Evolutionary conservation across 2,113 vertebrate species (phyloP), one percentile per base, ranked within the genome.

Genomic region (Ceuthmochares aereus): DNA sequence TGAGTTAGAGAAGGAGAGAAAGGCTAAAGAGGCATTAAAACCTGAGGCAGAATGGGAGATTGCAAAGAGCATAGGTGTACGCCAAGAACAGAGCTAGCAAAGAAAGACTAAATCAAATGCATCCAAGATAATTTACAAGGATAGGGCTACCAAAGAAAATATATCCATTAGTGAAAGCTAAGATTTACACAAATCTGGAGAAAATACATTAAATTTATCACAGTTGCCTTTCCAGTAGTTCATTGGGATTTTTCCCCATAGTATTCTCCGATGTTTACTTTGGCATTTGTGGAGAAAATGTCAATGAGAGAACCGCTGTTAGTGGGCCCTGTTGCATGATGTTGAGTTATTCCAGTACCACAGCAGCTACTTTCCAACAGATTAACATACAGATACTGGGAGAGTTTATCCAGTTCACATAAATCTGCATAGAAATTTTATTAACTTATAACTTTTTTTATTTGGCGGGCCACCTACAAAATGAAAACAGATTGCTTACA

Each of bases 281-380:
- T 96, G 97, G 95, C 94, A 91, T 82, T 63, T 72, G 60, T 32
- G 56, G 55, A 62, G n/a, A 93, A 92, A 96, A 97, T 85, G 79
- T 97, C 94, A 96, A 25, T 84, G 92, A 90, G 91, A 95, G 62
- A 66, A 84, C 87, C 69, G 58, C 84, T 86, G 87, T 76, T 59
- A 25, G 40, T 12, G 21, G 79, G 54, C 69, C 51, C 56, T 25
- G 32, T 77, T 58, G 55, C 36, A 94, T 34, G 83, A 89, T 1
- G 6, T 76, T 94, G 97, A 86, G 97, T 80, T 97, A 96, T 92
- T 96, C 97, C 94, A 95, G 95, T 95, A 62, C 95, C 96, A 76
- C 17, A 3, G 96, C 93, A 93, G 96, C 94, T 97, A 74, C 97
- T 98, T 97, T 95, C 94, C 95, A 95, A 93, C 96, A 98, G 87